Evolutionary conservation across 1,140 invertebrate species (phyloP).

Genomic region (Hypsibius dujardini): DNA sequence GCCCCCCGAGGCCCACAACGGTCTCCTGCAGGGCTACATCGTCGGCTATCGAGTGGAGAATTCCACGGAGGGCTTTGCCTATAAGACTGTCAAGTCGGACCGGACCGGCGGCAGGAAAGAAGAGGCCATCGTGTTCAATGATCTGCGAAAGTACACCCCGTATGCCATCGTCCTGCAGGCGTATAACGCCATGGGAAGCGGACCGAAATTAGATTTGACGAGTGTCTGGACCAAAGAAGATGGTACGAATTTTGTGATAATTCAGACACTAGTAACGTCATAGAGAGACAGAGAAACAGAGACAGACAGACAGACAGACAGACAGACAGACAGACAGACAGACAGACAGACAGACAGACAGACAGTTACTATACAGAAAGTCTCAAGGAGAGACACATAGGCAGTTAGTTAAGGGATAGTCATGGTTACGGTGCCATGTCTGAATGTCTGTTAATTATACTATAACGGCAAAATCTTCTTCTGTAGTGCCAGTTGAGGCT

Average conservation of each 20-base stretch:
- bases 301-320: neutral
- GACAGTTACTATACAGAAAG: neutral
- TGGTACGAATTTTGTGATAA: slow-evolving; percentile 39
- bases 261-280: no score
- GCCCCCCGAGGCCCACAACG: slow-evolving; percentile 46
- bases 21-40: slow-evolving; percentile 55
- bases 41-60: slow-evolving; percentile 71
- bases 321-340: no score
- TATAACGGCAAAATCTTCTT: neutral
- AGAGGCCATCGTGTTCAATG: slow-evolving; percentile 28
- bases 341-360: no score
- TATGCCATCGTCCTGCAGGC: slow-evolving; percentile 77
- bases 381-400: neutral
- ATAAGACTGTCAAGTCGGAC: slow-evolving; percentile 51
- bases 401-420: no score
- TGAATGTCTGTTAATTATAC: no score
- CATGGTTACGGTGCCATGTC: no score
- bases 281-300: no score
- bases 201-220: slow-evolving; percentile 54
- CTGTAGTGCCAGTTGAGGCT: slow-evolving; percentile 51
- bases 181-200: slow-evolving; percentile 71
- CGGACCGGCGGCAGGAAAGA: slow-evolving; percentile 37
- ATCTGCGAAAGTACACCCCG: slow-evolving; percentile 62
- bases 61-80: slow-evolving; percentile 71
- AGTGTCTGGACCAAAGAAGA: slow-evolving; percentile 61